Percentiles rank a stretch among this genome's conserved stretches.
Evolutionary conservation across 2,113 vertebrate genomes (phyloP).

Genomic region (Struthidea cinerea): DNA sequence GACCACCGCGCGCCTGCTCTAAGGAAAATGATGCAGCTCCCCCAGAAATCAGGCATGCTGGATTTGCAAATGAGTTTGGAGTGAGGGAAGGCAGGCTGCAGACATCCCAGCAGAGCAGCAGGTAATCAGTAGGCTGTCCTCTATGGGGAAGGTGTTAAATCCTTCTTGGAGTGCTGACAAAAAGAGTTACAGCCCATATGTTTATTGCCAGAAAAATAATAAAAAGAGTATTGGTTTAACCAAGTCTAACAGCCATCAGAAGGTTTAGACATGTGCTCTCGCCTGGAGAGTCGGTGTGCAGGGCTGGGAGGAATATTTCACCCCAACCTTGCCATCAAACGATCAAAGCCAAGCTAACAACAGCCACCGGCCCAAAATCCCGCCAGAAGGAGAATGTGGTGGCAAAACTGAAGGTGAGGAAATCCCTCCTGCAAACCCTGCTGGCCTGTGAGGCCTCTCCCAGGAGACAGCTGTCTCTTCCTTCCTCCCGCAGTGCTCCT

Average conservation of each 20-base stretch:
- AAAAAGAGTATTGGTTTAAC: slow-evolving; percentile 10
- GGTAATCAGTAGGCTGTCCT: slow-evolving; percentile 43
- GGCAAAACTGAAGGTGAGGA: not conserved
- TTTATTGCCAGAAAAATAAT: slow-evolving; percentile 44
- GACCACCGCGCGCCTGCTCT: fast-evolving
- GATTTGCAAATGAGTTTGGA: slow-evolving; percentile 11
- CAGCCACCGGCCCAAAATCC: not conserved
- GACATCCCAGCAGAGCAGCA: slow-evolving; percentile 36
- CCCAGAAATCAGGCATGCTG: not conserved
- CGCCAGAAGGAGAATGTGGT: not conserved
- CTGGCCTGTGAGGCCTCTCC: not conserved
- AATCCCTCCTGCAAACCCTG: not conserved
- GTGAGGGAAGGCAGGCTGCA: slow-evolving; percentile 10
- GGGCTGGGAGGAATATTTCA: not conserved
- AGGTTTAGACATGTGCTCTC: not conserved
- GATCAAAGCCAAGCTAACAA: not conserved
- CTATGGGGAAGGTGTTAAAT: slow-evolving; percentile 25
- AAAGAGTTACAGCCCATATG: slow-evolving; percentile 35
- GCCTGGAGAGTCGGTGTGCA: not conserved
- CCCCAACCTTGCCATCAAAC: not conserved
- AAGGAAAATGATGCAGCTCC: not conserved
- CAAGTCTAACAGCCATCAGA: not conserved
- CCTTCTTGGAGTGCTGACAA: slow-evolving; percentile 59
- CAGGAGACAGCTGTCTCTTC: not conserved
- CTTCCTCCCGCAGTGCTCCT: not conserved